These are phyloP conservation scores for Nematolebias whitei DNA, from an alignment of 2,113 vertebrate species.

Conservation along the genomic window DNA sequence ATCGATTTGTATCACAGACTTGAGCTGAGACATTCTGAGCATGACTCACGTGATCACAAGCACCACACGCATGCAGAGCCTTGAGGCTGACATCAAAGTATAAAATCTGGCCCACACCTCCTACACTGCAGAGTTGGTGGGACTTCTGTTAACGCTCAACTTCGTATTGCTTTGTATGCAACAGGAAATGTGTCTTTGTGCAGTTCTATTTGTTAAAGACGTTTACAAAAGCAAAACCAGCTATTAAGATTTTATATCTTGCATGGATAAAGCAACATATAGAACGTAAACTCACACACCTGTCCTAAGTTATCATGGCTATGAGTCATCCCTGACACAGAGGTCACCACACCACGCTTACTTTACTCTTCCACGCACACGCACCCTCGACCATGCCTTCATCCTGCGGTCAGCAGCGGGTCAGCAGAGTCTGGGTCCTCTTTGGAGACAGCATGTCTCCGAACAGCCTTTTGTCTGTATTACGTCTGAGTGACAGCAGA, in stretches of 20 bases:
- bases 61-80: background rate
- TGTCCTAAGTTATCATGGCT: constrained; percentile 30
- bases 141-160: background rate
- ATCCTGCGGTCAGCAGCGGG: constrained; percentile 55
- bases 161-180: background rate
- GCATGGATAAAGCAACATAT: background rate
- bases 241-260: too few species aligned
- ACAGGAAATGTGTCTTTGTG: background rate
- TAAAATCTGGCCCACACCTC: constrained; percentile 7
- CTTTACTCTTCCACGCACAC: constrained; percentile 16
- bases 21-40: background rate
- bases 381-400: constrained; percentile 29
- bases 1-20: too few species aligned
- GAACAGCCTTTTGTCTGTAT: constrained; percentile 63
- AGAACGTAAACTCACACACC: constrained; percentile 26
- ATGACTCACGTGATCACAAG: background rate
- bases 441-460: constrained; percentile 65
- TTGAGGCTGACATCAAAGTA: constrained; percentile 2
- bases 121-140: background rate
- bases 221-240: background rate
- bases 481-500: constrained; percentile 72
- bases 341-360: constrained; percentile 15
- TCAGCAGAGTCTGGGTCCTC: constrained; percentile 36
- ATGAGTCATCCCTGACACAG: constrained; percentile 8
- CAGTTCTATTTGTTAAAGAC: background rate